These are phyloP conservation scores for Drosophila meridiana DNA, from an alignment of 2,888 invertebrate species.

Conservation along the genomic window DNA sequence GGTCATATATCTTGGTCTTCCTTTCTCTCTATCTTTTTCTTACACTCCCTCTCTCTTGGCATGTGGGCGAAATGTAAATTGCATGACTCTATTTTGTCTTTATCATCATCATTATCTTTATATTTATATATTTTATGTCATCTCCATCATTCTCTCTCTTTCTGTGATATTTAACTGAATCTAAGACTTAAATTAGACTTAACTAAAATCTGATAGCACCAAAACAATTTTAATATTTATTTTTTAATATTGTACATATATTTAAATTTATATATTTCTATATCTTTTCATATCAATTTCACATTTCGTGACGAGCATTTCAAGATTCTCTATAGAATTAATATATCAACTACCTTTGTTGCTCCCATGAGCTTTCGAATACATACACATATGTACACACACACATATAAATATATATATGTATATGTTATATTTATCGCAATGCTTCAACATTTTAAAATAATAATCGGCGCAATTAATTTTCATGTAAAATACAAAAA, in stretches of 20 bases:
- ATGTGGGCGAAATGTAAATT: too few species aligned
- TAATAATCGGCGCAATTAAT: constrained; percentile 65
- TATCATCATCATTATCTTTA: too few species aligned
- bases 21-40: neutral
- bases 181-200: too few species aligned
- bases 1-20: neutral
- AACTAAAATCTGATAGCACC: too few species aligned
- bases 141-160: too few species aligned
- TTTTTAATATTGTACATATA: neutral
- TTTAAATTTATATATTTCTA: neutral
- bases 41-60: neutral
- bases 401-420: neutral
- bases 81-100: too few species aligned
- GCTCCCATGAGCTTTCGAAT: neutral
- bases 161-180: too few species aligned
- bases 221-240: too few species aligned
- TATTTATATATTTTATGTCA: too few species aligned
- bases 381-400: neutral
- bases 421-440: constrained; percentile 3
- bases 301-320: neutral
- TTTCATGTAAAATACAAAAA: constrained; percentile 57
- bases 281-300: neutral
- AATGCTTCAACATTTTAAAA: constrained; percentile 39
- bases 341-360: neutral
- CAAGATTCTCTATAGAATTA: neutral